phyloP scores from a whole-genome alignment of 2,888 invertebrate species.

The Glyphotaelius pellucidus region DNA sequence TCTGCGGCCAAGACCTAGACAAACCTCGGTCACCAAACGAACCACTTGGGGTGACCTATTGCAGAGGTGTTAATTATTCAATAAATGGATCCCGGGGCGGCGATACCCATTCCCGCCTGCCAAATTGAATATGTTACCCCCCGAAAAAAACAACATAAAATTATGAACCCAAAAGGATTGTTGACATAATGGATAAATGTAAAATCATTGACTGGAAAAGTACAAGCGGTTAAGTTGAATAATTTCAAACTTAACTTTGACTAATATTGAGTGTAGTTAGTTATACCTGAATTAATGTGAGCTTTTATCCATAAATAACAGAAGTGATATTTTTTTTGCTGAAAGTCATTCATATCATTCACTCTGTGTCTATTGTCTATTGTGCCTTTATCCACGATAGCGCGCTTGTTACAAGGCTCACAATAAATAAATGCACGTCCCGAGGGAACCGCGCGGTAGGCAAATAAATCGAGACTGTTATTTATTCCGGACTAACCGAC shows the following conservation, averaged over 20 bases:
- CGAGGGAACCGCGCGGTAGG: background rate
- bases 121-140: background rate
- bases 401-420: background rate
- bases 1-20: too few species aligned
- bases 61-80: too few species aligned
- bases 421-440: background rate
- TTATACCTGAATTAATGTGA: background rate
- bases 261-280: background rate
- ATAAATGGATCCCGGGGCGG: too few species aligned
- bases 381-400: background rate
- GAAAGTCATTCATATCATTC: background rate
- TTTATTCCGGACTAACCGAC: slow-evolving; percentile 17
- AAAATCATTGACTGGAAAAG: background rate
- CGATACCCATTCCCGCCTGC: too few species aligned
- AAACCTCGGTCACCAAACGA: too few species aligned
- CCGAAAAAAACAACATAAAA: background rate
- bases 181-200: background rate
- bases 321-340: background rate
- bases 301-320: background rate
- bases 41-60: too few species aligned
- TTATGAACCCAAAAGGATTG: background rate
- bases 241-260: background rate
- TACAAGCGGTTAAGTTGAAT: background rate
- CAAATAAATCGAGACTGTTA: background rate
- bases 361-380: background rate